phyloP scores from a whole-genome alignment of 2,888 invertebrate genomes.

The Lithophane ornitopus region DNA sequence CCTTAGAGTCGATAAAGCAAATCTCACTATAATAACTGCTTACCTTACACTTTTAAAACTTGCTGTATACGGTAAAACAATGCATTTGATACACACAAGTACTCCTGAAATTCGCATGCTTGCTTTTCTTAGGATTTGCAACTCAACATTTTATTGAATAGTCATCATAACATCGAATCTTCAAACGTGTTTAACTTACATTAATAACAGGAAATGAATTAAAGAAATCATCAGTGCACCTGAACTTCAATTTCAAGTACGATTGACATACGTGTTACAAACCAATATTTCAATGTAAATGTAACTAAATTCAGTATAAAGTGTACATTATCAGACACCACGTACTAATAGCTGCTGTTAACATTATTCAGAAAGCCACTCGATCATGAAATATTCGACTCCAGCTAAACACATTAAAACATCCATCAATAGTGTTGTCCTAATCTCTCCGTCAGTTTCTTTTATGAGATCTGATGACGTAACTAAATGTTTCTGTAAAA shows the following conservation, averaged over 20 bases:
- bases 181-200: slow-evolving; percentile 21
- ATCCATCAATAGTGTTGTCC: slow-evolving; percentile 36
- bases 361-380: slow-evolving; percentile 40
- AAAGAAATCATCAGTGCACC: background rate
- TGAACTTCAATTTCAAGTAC: slow-evolving; percentile 4
- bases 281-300: slow-evolving; percentile 20
- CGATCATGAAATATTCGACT: slow-evolving; percentile 57
- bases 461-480: background rate
- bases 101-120: slow-evolving; percentile 7
- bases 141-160: slow-evolving; percentile 14
- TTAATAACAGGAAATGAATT: slow-evolving; percentile 16
- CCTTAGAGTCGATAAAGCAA: background rate
- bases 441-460: slow-evolving; percentile 1
- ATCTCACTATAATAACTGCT: background rate
- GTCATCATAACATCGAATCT: slow-evolving; percentile 24
- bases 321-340: slow-evolving; percentile 15
- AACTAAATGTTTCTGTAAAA: background rate
- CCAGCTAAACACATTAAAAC: slow-evolving; percentile 43
- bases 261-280: background rate
- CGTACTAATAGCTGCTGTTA: slow-evolving; percentile 24
- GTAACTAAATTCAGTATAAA: background rate
- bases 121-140: slow-evolving; percentile 24
- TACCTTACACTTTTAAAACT: slow-evolving; percentile 2
- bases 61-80: background rate
- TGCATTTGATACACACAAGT: slow-evolving; percentile 3